Evolutionary conservation across 2,888 invertebrate genomes (phyloP).

Genomic region (Athrips mouffetella): DNA sequence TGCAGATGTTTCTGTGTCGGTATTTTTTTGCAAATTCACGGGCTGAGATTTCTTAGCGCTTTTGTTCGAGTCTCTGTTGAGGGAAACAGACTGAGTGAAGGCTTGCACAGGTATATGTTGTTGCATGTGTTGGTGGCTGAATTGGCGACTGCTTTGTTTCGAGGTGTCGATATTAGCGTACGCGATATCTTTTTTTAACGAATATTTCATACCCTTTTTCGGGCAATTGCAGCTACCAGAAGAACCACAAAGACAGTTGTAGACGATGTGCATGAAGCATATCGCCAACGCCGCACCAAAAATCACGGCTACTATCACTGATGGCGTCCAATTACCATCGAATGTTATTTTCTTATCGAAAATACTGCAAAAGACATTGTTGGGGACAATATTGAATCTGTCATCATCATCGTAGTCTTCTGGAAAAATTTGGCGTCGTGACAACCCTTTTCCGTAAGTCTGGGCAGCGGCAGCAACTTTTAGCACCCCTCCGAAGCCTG

Average conservation of each 20-base stretch:
- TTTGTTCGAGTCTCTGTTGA: constrained; percentile 40
- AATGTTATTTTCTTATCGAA: constrained; percentile 40
- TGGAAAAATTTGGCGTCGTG: constrained; percentile 56
- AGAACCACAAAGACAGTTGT: constrained; percentile 46
- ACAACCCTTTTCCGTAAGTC: constrained; percentile 57
- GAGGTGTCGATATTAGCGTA: constrained; percentile 45
- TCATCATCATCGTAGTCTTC: constrained; percentile 38
- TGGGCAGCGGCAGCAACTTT: constrained; percentile 66
- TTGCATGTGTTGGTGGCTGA: constrained; percentile 27
- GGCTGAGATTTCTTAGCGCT: constrained; percentile 57
- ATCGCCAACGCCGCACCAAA: constrained; percentile 38
- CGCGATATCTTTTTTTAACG: constrained; percentile 30
- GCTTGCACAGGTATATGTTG: constrained; percentile 17
- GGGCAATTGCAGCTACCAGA: constrained; percentile 41
- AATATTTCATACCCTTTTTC: constrained; percentile 9
- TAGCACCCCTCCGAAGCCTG: constrained; percentile 61
- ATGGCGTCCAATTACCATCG: constrained; percentile 47
- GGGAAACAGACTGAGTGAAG: constrained; percentile 35
- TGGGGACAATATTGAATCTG: constrained; percentile 48
- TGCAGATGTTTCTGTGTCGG: constrained; percentile 22
- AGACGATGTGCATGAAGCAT: constrained; percentile 53
- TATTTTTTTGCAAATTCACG: constrained; percentile 45
- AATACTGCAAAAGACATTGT: constrained; percentile 44
- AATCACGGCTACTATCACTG: constrained; percentile 46
- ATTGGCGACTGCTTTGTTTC: constrained; percentile 28